These are phyloP conservation scores for Myodes glareolus DNA, from an alignment of 2,113 vertebrate genomes.

Conservation along the genomic window DNA sequence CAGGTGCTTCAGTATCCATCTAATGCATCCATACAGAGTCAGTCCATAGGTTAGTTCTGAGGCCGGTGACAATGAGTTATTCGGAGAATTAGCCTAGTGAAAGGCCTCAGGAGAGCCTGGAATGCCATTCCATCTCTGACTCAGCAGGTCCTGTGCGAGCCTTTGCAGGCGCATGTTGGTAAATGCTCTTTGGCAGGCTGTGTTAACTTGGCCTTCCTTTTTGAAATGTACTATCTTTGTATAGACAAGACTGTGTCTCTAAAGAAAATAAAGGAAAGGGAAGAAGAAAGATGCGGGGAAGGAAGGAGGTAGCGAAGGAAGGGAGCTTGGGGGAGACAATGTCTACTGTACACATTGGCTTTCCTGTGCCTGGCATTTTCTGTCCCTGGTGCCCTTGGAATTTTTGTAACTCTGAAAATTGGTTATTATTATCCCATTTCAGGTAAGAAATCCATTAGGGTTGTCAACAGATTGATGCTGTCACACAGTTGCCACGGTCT, in stretches of 20 bases:
- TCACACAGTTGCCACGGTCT: not conserved
- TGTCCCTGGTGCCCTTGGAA: not conserved
- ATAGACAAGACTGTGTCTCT: not conserved
- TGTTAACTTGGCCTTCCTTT: rapidly evolving
- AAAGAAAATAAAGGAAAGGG: not conserved
- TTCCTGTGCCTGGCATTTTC: not conserved
- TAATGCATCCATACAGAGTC: rapidly evolving
- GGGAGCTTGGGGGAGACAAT: not conserved
- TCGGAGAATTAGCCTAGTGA: not conserved
- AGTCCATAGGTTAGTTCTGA: not conserved
- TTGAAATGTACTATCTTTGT: not conserved
- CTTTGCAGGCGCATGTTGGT: not conserved
- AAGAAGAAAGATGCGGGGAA: not conserved
- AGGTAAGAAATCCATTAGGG: not conserved
- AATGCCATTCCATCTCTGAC: not conserved
- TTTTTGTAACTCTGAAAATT: not conserved
- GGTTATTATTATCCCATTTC: not conserved
- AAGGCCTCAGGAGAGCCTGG: not conserved
- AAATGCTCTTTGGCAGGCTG: not conserved
- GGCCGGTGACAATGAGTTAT: not conserved
- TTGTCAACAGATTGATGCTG: not conserved
- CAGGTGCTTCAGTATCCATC: not conserved
- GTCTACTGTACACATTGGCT: not conserved
- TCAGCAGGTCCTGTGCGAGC: not conserved
- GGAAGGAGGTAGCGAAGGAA: not conserved